Base-by-base conservation (phyloP, 1,140 invertebrate genomes). In the Drosophila elegans region DNA sequence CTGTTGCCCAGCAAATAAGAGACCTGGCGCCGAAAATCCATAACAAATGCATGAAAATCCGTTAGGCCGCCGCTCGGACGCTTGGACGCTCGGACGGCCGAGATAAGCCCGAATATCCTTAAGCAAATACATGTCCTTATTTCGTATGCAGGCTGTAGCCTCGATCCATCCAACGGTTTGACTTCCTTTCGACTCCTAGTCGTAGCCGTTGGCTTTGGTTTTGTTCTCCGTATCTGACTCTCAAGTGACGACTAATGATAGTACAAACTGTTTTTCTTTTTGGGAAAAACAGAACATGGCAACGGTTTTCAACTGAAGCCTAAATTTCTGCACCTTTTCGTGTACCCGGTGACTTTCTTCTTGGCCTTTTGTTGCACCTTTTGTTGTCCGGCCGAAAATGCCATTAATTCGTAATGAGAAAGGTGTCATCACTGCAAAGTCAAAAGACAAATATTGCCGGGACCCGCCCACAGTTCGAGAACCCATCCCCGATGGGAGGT, bases 341-440 rank as follows among this genome's bases (percentile, higher is more conserved):
- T 32, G 38, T 71, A 27, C 12, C 42, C 49, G 41, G 55, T 78
- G 80, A 82, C 80, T 82, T 74, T 67, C 78, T 46, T 71, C 51
- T 60, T 63, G 46, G 42, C 34, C 52, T 45, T 53, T 83, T 83
- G 80, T 83, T 62, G 42, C 38, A 29, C 46, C 74, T 48, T 64
- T 78, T 82, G 63, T 71, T 57, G 39, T 32, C 13, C 39, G 44
- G 42, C 39, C 59, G 34, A 74, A 80, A 76, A 90, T 90, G 46
- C 76, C 86, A 90, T 90, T 90, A 90, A 90, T 90, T 90, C 69
- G 81, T 90, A 86, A 90, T 90, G 86, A 83, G 86, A 90, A 90
- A 90, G 86, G 86, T 90, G 86, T 90, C 81, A 85, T 46, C 80
- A 71, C 32, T 36, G 62, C 56, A 74, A 85, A 85, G 86, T 85